Evolutionary conservation across 2,113 vertebrate species (phyloP), one percentile per base, ranked within the genome.

Genomic region (Zonotrichia leucophrys): DNA sequence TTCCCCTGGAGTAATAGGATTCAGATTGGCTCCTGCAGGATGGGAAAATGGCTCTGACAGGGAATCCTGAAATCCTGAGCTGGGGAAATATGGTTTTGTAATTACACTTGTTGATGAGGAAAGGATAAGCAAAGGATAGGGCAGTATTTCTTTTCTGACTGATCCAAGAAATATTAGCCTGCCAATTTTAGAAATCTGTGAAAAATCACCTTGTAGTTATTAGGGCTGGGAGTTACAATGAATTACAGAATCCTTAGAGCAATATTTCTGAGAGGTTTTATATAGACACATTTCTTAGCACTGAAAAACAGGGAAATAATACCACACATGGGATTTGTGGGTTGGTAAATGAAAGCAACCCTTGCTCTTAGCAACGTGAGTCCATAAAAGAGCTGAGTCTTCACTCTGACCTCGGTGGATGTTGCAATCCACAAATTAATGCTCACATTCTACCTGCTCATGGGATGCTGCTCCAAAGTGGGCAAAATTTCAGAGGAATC

Each of bases 181-280:
- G 81, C 83, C 96, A 95, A 27, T 94, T 95, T 91, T 73, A 94
- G 88, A 89, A 91, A 87, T 46, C 58, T 50, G 5, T 93, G 93
- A 96, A 90, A 95, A 97, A 95, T 96, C 95, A 92, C 86, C 87
- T 76, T 79, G 89, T 62, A 92, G 86, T 90, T 95, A 63, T 66
- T 82, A 84, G 80, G 53, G 73, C 72, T 92, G 89, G 74, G 90
- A 96, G 52, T 87, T 89, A 78, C 78, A 87, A 69, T 55, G 91
- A 91, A 83, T 95, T 94, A 89, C 78, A 87, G 87, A 79, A 53
- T 60, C 93, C 83, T 69, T 69, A 69, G 72, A 94, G 94, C 77
- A 79, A 72, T 94, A 92, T 97, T 95, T 95, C 66, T 70, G 87
- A 96, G 64, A 78, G 79, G 77, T 84, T 92, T 94, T 94, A 42